Conservation (phyloP, 2,113 vertebrate genomes). For the Coptodon bakossiorum region DNA sequence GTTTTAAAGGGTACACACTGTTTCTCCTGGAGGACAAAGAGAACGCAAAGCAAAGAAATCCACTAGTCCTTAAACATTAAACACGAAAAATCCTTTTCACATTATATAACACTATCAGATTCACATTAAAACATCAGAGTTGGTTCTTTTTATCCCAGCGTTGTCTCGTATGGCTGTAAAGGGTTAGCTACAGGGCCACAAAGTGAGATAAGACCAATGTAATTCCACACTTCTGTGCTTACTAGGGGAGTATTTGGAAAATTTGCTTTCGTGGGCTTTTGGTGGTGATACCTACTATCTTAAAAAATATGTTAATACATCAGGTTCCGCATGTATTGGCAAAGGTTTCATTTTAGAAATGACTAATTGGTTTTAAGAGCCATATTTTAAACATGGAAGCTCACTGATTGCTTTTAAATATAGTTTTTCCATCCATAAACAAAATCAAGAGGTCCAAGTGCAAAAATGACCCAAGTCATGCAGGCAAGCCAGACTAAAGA, state of each 20-base stretch:
- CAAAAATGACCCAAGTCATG: neutral
- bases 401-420: neutral
- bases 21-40: neutral
- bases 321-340: neutral
- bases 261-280: neutral
- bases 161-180: neutral
- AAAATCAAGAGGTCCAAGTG: neutral
- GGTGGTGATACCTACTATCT: neutral
- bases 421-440: neutral
- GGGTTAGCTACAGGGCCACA: neutral
- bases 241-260: neutral
- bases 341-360: neutral
- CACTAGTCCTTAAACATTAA: neutral
- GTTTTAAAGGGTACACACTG: neutral
- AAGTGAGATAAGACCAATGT: neutral
- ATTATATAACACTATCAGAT: neutral
- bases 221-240: neutral
- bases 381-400: neutral
- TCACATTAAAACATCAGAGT: neutral
- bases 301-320: neutral
- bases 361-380: neutral
- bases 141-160: neutral
- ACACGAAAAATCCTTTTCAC: neutral
- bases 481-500: neutral
- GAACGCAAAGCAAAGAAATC: neutral